These are phyloP conservation scores for Salticus scenicus DNA, from an alignment of 2,888 invertebrate genomes.

Conservation along the genomic window DNA sequence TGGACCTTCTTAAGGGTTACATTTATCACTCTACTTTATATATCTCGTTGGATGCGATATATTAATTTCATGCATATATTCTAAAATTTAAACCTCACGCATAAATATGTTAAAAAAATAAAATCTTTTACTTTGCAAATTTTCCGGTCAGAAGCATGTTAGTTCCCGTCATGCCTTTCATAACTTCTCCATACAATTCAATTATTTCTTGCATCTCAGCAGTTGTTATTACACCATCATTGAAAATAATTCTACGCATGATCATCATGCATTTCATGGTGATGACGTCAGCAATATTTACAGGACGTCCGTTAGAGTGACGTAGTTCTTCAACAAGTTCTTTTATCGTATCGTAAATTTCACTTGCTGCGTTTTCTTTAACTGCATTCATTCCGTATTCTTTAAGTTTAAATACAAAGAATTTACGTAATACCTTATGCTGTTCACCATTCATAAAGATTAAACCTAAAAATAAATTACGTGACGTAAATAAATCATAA, in stretches of 20 bases:
- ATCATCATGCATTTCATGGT: slow-evolving; percentile 9
- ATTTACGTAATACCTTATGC: neutral
- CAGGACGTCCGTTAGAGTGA: neutral
- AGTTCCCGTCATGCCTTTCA: neutral
- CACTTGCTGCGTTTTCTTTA: neutral
- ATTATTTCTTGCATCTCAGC: slow-evolving; percentile 27
- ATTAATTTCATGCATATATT: too few species aligned
- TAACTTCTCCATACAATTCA: neutral
- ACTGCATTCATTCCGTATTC: too few species aligned
- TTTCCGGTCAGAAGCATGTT: slow-evolving; percentile 17
- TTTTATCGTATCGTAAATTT: neutral
- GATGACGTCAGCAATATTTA: slow-evolving; percentile 19
- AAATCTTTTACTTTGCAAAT: slow-evolving; percentile 28
- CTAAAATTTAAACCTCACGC: too few species aligned
- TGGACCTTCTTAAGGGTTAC: too few species aligned
- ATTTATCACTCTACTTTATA: too few species aligned
- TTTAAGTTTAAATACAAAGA: neutral
- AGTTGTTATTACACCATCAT: slow-evolving; percentile 21
- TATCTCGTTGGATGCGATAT: too few species aligned
- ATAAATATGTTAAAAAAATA: too few species aligned
- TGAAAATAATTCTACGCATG: slow-evolving; percentile 22
- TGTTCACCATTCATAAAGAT: slow-evolving; percentile 28
- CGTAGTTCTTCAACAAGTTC: neutral
- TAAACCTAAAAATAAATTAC: slow-evolving; percentile 3
- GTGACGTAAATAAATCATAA: too few species aligned